Evolutionary conservation across 2,113 vertebrate species (phyloP), one percentile per base, ranked within the genome.

Genomic region (Tragelaphus strepsiceros): DNA sequence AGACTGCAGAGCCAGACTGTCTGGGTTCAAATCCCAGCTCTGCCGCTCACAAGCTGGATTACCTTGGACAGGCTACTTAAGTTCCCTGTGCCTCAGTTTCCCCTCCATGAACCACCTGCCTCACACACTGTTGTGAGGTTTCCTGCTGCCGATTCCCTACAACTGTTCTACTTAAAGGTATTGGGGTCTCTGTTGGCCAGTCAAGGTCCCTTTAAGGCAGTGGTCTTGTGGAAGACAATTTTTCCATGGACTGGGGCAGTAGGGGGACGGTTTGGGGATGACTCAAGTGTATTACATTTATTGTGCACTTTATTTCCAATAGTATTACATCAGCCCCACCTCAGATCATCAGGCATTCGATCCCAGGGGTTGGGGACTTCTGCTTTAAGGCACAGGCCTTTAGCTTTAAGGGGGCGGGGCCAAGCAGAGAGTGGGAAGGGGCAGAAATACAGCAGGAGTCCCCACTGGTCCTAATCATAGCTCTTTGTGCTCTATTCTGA

Each of bases 191-290:
- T n/a, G 35, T 11, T 3, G 53, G 17, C 0, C 0, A 9, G 32
- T n/a, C 77, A 43, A 56, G 46, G 46, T 58, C 88, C 12, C 85
- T 74, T 80, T 49, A 95, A 95, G 62, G 71, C 71, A 77, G 35
- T 6, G 13, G 22, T 26, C 71, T 77, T 77, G 22, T 43, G 71
- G 35, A 77, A 77, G 39, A 39, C 22, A 43, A 26, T 43, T 39
- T 77, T 43, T 43, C 71, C 39, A 77, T 0, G 12, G 71, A 43
- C 71, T 1, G 0, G 71, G 71, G 39, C n/a, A 24, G 22, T 77
- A 43, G 2, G 35, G 71, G 71, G 35, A 26, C 43, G 12, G 22
- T 77, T 2, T 77, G 71, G 22, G 71, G 71, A 14, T 77, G 39
- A 77, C 26, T 77, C 71, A 43, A 26, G 71, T 14, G 22, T 43